Evolutionary conservation across 2,888 invertebrate genomes (phyloP).

Genomic region (Orthosia gothica): DNA sequence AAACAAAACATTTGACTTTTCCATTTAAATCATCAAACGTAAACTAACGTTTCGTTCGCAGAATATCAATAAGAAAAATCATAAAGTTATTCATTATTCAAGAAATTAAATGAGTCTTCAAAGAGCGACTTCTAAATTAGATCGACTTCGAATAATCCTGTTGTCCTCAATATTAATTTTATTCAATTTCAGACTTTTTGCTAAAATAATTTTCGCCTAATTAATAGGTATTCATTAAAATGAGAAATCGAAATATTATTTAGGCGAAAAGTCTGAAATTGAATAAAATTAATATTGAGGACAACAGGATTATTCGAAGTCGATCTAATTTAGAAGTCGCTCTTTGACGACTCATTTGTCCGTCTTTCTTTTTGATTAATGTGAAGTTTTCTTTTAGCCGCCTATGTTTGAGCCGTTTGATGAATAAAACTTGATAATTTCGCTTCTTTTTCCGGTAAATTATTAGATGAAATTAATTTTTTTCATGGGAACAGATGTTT

Average conservation of each 20-base stretch:
- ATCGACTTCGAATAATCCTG: too few relatives aligned
- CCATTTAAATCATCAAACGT: slow-evolving; percentile 21
- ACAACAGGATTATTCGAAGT: slow-evolving; percentile 49
- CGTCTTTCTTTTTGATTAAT: too few relatives aligned
- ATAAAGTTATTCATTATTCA: slow-evolving; percentile 44
- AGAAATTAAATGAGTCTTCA: too few relatives aligned
- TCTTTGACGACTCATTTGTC: slow-evolving; percentile 36
- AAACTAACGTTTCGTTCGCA: not conserved
- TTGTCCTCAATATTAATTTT: too few relatives aligned
- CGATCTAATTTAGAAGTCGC: slow-evolving; percentile 51
- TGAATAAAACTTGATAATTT: slow-evolving; percentile 1
- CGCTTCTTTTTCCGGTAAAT: too few relatives aligned
- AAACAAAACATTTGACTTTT: slow-evolving; percentile 5
- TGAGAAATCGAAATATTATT: slow-evolving; percentile 27
- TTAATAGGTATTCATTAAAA: too few relatives aligned
- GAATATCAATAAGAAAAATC: slow-evolving; percentile 34
- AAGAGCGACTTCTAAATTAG: too few relatives aligned
- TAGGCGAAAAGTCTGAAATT: too few relatives aligned
- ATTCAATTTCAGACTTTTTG: too few relatives aligned
- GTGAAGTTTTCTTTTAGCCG: slow-evolving; percentile 24
- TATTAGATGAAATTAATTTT: not conserved
- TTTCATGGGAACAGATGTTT: not conserved
- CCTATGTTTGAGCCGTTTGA: slow-evolving; percentile 2
- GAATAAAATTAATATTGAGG: too few relatives aligned
- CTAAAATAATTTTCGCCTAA: too few relatives aligned